Evolutionary conservation across 2,113 vertebrate genomes (phyloP).

Genomic region (Corythoichthys haematopterus): DNA sequence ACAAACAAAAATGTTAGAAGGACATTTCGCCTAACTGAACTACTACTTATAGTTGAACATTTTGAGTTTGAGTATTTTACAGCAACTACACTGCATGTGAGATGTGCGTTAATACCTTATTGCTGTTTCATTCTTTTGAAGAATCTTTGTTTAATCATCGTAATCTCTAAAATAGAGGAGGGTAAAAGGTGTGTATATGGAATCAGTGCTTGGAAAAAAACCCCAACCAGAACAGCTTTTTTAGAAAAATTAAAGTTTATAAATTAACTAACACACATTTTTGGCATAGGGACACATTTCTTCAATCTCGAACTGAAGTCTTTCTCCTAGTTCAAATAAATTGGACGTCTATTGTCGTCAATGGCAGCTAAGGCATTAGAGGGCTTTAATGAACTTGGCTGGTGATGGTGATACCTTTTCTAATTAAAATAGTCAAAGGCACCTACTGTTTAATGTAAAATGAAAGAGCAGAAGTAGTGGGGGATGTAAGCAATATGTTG

Average conservation of each 20-base stretch:
- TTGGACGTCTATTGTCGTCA: no score
- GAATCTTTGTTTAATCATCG: background rate
- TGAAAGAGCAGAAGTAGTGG: constrained; percentile 35
- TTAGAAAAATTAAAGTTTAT: background rate
- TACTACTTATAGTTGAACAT: background rate
- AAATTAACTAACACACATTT: background rate
- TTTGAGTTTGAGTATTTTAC: background rate
- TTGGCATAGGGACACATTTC: background rate
- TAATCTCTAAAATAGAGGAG: background rate
- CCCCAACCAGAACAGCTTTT: no score
- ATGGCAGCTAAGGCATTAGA: background rate
- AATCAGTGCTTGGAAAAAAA: no score
- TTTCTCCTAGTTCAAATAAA: no score
- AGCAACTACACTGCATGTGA: background rate
- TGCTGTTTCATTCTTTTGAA: background rate
- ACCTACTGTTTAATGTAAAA: constrained; percentile 29
- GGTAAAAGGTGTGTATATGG: no score
- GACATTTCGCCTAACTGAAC: background rate
- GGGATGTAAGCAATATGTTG: constrained; percentile 34
- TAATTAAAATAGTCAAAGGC: constrained; percentile 61
- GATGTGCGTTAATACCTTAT: background rate
- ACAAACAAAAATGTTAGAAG: constrained; percentile 1
- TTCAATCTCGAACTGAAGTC: no score
- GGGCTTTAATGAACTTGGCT: background rate
- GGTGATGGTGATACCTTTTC: constrained; percentile 18